Base-by-base conservation (phyloP, 2,113 vertebrate genomes). In the Nestor notabilis region DNA sequence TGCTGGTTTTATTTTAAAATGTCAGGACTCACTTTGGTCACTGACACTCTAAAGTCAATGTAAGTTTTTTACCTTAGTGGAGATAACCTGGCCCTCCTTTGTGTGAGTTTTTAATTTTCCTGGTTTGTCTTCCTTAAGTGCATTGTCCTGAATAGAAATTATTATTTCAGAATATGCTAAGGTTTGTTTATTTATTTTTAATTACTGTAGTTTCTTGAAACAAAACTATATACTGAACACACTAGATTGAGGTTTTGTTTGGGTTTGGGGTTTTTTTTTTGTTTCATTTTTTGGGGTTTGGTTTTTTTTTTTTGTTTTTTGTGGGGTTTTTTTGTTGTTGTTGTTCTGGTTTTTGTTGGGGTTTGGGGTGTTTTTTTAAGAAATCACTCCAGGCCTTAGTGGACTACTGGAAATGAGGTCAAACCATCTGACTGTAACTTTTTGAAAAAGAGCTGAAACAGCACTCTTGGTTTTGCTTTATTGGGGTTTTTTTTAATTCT, bases 11-110 rank as follows among this genome's bases (percentile, higher is more conserved):
- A 79, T 63, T 90, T 94, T 83, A 68, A 92, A 89, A 55, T 27
- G 88, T 94, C 70, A 93, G 87, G 84, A 79, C 63, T 87, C 65
- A 80, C 77, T 88, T 75, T 66, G 24, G 68, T 94, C 88, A 65
- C 92, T 95, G 91, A 76, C 56, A 60, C 20, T 90, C 29, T 68
- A 65, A 90, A 81, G 75, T 65, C 53, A 56, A 17, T 91, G 24
- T 74, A 64, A 72, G 35, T 41, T 93, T 82, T 58, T 95, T 5
- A 63, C 33, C 23, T 92, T 47, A 91, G 58, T 71, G 61, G 53
- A 86, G 29, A 75, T 93, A 90, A 88, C 43, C 43, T 68, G 27
- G 24, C 33, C 79, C 39, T 93, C 43, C 43, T 78, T 68, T 49
- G 14, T 79, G 37, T 0, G 1, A 95, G 44, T 46, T 94, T 88